phyloP scores from a whole-genome alignment of 2,797 vertebrate genomes.

The Epinephelus coioides region DNA sequence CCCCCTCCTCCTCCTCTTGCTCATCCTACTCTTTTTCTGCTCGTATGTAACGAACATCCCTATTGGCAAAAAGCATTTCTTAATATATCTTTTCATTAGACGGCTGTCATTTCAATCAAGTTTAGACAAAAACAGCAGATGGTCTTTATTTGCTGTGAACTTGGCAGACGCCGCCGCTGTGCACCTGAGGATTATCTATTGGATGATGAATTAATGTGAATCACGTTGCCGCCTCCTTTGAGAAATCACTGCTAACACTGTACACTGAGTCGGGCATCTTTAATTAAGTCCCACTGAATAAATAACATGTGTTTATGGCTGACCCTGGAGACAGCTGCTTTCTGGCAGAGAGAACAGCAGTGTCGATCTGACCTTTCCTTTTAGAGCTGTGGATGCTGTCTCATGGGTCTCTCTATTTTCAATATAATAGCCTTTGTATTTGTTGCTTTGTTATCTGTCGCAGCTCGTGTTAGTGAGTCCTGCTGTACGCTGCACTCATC shows the following conservation, averaged over 20 bases:
- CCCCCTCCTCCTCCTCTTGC: not conserved
- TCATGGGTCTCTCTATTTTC: conserved; percentile 46
- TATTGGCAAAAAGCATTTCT: conserved; percentile 3
- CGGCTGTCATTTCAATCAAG: conserved; percentile 66
- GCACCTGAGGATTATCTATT: conserved; percentile 78
- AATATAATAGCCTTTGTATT: conserved; percentile 48
- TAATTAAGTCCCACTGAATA: conserved; percentile 76
- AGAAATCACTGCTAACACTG: conserved; percentile 73
- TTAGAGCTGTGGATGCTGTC: conserved; percentile 38
- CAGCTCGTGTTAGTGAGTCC: conserved; percentile 7
- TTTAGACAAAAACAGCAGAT: conserved; percentile 74
- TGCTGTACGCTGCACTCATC: conserved; percentile 34
- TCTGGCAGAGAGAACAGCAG: conserved; percentile 22
- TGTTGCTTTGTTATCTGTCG: conserved; percentile 47
- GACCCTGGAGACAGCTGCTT: conserved; percentile 57
- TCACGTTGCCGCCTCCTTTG: conserved; percentile 61
- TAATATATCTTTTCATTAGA: conserved; percentile 56
- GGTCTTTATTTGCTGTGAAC: conserved; percentile 69
- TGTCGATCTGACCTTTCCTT: conserved; percentile 64
- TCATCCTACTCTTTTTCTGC: not conserved
- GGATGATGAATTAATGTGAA: conserved; percentile 77
- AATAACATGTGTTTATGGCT: conserved; percentile 67
- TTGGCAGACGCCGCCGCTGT: conserved; percentile 39
- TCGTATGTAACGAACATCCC: not conserved
- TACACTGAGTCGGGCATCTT: conserved; percentile 67